Conservation (phyloP, 2,113 vertebrate genomes). For the Neoarius graeffei region DNA sequence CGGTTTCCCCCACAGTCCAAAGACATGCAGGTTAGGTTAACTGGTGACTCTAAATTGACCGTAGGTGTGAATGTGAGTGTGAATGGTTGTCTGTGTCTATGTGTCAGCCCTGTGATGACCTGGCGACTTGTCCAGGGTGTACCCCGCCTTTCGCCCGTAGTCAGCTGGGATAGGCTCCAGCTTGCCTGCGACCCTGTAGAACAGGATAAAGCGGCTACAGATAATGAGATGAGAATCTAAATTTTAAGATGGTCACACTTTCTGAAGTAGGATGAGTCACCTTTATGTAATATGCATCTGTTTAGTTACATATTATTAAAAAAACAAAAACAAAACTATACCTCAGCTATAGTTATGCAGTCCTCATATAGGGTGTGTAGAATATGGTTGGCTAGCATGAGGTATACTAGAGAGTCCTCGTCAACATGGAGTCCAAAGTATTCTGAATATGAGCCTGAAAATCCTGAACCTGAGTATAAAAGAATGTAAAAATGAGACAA, state of each 20-base stretch:
- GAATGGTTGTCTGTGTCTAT: too few relatives aligned
- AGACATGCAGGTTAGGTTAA: too few relatives aligned
- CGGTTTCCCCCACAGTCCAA: too few relatives aligned
- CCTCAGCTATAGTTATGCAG: slow-evolving; percentile 95
- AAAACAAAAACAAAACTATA: slow-evolving; percentile 64
- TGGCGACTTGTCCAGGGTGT: too few relatives aligned
- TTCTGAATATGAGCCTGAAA: slow-evolving; percentile 91
- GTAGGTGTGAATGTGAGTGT: too few relatives aligned
- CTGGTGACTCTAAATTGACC: too few relatives aligned
- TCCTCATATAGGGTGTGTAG: slow-evolving; percentile 84
- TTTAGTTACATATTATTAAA: neutral
- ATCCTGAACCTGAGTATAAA: slow-evolving; percentile 73
- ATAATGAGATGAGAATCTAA: too few relatives aligned
- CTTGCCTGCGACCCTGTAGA: too few relatives aligned
- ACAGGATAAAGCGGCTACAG: too few relatives aligned
- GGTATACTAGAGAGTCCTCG: slow-evolving; percentile 91
- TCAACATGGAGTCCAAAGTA: slow-evolving; percentile 98
- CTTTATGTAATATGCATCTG: neutral
- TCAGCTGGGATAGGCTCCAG: too few relatives aligned
- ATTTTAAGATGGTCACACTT: neutral
- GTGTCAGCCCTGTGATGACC: too few relatives aligned
- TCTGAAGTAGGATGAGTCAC: neutral
- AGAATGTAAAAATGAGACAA: slow-evolving; percentile 47
- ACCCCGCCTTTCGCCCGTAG: too few relatives aligned
- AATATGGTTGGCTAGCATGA: slow-evolving; percentile 93